phyloP scores from a whole-genome alignment of 2,888 invertebrate genomes.

The Epirrhoe alternata region DNA sequence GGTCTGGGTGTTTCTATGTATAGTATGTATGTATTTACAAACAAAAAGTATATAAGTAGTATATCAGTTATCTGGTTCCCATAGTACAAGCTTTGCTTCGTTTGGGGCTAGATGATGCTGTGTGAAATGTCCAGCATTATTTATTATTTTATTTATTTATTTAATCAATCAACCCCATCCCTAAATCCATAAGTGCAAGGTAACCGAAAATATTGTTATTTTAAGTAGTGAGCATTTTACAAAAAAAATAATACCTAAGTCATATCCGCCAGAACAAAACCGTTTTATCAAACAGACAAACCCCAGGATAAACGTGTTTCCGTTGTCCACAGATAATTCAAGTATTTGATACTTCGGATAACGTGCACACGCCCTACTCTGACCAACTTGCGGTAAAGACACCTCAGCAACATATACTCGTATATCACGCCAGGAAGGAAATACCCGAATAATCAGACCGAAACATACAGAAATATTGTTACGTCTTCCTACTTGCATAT shows the following conservation, averaged over 20 bases:
- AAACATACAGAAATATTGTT: constrained; percentile 4
- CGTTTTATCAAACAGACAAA: constrained; percentile 10
- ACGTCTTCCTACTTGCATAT: not conserved
- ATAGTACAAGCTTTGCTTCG: too few species aligned
- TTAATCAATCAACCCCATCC: too few species aligned
- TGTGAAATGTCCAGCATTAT: too few species aligned
- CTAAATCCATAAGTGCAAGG: too few species aligned
- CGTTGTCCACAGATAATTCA: constrained; percentile 57
- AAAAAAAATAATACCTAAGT: not conserved
- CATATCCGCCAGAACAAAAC: not conserved
- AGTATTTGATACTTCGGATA: constrained; percentile 28
- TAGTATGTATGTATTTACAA: too few species aligned
- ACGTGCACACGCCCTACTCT: constrained; percentile 20
- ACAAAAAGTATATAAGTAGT: too few species aligned
- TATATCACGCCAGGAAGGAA: constrained; percentile 1
- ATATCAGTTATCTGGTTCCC: too few species aligned
- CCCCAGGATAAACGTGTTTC: constrained; percentile 59
- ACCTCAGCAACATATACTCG: not conserved
- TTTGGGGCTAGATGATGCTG: too few species aligned
- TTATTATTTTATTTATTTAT: too few species aligned
- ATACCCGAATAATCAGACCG: not conserved
- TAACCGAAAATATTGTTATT: too few species aligned
- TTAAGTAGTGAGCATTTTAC: not conserved
- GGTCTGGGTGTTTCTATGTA: too few species aligned
- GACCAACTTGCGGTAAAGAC: constrained; percentile 4